Evolutionary conservation across 2,888 invertebrate species (phyloP).

Genomic region (Apoda limacodes): DNA sequence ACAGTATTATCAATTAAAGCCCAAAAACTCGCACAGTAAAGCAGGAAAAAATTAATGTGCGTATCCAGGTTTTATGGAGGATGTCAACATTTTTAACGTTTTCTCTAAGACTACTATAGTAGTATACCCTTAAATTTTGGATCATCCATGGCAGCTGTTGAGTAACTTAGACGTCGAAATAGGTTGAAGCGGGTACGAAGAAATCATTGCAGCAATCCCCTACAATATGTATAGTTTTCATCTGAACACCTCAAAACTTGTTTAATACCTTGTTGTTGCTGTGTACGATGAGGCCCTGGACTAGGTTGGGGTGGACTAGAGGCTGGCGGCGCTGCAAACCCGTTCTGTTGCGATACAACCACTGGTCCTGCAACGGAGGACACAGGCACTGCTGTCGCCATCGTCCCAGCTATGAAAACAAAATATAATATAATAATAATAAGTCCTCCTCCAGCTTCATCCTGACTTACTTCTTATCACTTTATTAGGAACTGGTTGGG

Average conservation of each 20-base stretch:
- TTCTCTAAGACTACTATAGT: no score
- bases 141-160: background rate
- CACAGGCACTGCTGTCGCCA: slow-evolving; percentile 38
- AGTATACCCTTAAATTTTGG: background rate
- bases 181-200: no score
- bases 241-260: no score
- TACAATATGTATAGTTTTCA: background rate
- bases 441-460: no score
- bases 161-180: background rate
- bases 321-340: slow-evolving; percentile 34
- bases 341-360: slow-evolving; percentile 48
- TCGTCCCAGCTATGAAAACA: slow-evolving; percentile 44
- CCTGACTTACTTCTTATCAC: no score
- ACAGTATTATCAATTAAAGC: no score
- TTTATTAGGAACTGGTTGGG: no score
- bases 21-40: no score
- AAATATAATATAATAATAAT: no score
- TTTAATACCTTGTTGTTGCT: slow-evolving; percentile 35
- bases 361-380: slow-evolving; percentile 36
- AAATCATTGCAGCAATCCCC: background rate
- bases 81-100: no score
- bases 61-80: no score
- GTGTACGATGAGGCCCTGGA: slow-evolving; percentile 41
- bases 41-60: no score
- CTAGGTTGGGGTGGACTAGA: slow-evolving; percentile 52